phyloP scores from a whole-genome alignment of 1,140 invertebrate genomes.

The Pseudomyrmex dendroicus region DNA sequence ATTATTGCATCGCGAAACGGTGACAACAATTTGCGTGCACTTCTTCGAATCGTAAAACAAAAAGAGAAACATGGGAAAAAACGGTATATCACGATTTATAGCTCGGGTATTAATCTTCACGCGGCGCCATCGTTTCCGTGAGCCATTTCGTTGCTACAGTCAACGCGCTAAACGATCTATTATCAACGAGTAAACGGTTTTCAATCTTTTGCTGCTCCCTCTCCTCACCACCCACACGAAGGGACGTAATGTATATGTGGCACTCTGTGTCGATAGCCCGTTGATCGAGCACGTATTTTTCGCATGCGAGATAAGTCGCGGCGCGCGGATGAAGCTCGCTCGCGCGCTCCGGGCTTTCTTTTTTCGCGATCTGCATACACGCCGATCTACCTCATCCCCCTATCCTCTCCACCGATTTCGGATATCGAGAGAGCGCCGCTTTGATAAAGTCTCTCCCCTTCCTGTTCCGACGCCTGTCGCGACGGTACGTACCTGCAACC shows the following conservation, averaged over 20 bases:
- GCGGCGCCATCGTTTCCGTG: conserved; percentile 26
- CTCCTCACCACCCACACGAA: neutral
- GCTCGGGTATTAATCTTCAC: conserved; percentile 36
- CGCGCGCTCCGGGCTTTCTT: conserved; percentile 8
- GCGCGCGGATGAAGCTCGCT: conserved; percentile 10
- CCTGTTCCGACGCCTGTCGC: conserved; percentile 1
- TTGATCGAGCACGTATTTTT: conserved; percentile 59
- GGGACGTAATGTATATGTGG: neutral
- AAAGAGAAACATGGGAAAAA: conserved; percentile 9
- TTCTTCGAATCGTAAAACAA: conserved; percentile 28
- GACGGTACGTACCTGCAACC: neutral
- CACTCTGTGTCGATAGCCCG: neutral
- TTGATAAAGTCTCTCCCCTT: conserved; percentile 19
- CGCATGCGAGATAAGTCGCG: conserved; percentile 52
- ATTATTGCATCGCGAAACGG: neutral
- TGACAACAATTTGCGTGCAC: conserved; percentile 32
- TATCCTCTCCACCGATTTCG: conserved; percentile 8
- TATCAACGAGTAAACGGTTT: conserved; percentile 53
- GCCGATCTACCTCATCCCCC: neutral
- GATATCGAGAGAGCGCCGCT: conserved; percentile 35
- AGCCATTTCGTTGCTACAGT: conserved; percentile 26
- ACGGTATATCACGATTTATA: conserved; percentile 31
- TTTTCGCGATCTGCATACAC: conserved; percentile 48
- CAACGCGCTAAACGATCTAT: conserved; percentile 53
- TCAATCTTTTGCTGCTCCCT: conserved; percentile 10